These are phyloP conservation scores for Maniola hyperantus DNA, from an alignment of 2,888 invertebrate genomes.

Conservation along the genomic window DNA sequence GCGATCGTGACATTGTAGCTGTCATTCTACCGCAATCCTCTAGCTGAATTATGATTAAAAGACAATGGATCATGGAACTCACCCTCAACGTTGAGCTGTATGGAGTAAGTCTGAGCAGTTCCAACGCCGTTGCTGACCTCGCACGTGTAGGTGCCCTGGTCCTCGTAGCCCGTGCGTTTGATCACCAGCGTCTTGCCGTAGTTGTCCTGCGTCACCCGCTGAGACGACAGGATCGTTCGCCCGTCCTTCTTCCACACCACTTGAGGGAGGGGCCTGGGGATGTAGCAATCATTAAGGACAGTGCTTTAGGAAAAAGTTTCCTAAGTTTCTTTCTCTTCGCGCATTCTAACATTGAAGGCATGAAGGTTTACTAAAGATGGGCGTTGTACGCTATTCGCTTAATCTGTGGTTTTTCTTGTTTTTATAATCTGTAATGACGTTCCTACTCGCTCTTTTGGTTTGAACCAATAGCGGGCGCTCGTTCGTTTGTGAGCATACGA, in stretches of 20 bases:
- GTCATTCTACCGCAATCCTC: too few species aligned
- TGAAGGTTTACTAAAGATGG: too few species aligned
- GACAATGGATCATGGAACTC: not conserved
- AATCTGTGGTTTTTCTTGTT: too few species aligned
- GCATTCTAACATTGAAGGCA: too few species aligned
- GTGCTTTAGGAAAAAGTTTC: too few species aligned
- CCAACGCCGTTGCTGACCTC: conserved; percentile 96
- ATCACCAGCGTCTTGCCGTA: conserved; percentile 97
- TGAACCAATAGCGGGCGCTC: too few species aligned
- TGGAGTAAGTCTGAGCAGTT: conserved; percentile 91
- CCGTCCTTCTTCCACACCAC: conserved; percentile 96
- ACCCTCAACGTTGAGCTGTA: conserved; percentile 87
- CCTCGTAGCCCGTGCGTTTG: conserved; percentile 92
- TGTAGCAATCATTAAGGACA: not conserved
- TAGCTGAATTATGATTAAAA: not conserved
- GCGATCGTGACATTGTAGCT: too few species aligned
- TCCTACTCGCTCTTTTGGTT: too few species aligned
- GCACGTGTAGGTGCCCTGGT: conserved; percentile 96
- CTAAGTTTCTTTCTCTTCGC: too few species aligned
- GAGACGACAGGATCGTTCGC: conserved; percentile 85
- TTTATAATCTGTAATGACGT: too few species aligned
- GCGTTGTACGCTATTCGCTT: too few species aligned
- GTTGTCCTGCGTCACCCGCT: conserved; percentile 91
- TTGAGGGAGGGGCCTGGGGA: conserved; percentile 93
- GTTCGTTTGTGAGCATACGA: too few species aligned